A percentile compares a stretch with the other conserved stretches of the same genome.
Conservation (phyloP, 2,113 vertebrate genomes). For the Numida meleagris region DNA sequence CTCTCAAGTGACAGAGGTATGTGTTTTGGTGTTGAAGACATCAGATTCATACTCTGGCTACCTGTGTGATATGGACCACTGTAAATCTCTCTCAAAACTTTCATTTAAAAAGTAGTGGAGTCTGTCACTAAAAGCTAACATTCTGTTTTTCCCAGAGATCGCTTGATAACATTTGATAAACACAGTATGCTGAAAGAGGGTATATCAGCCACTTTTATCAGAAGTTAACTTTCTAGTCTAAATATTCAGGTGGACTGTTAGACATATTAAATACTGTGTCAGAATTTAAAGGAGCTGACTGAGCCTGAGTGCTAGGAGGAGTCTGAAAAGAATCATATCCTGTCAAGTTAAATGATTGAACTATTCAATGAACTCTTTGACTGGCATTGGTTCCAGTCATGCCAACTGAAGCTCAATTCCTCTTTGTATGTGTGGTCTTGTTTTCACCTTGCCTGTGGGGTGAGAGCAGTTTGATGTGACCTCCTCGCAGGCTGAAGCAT, state of each 20-base stretch:
- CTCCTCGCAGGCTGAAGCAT: slow-evolving; percentile 49
- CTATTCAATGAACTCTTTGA: slow-evolving; percentile 75
- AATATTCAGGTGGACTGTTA: slow-evolving; percentile 67
- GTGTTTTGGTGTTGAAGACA: neutral
- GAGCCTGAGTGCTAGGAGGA: slow-evolving; percentile 37
- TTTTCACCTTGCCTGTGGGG: slow-evolving; percentile 73
- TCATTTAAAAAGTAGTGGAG: neutral
- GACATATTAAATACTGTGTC: slow-evolving; percentile 56
- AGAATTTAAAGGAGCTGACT: slow-evolving; percentile 57
- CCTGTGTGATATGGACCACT: slow-evolving; percentile 22
- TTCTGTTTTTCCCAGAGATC: slow-evolving; percentile 28
- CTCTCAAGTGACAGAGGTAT: neutral
- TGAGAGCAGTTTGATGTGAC: slow-evolving; percentile 70
- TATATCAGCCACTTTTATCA: slow-evolving; percentile 36
- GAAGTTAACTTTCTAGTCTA: slow-evolving; percentile 64
- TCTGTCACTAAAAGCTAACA: slow-evolving; percentile 1
- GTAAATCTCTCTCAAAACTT: slow-evolving; percentile 36
- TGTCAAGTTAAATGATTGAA: slow-evolving; percentile 73
- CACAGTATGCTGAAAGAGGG: slow-evolving; percentile 15
- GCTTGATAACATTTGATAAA: slow-evolving; percentile 44
- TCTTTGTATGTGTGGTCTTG: slow-evolving; percentile 75
- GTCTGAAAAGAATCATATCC: slow-evolving; percentile 66
- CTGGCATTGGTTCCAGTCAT: slow-evolving; percentile 76
- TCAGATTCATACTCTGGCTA: slow-evolving; percentile 13
- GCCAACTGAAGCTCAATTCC: slow-evolving; percentile 73